A percentile compares a stretch with the other conserved stretches of the same genome.
Evolutionary conservation across 2,888 invertebrate species (phyloP).

Genomic region (Clepsis dumicolana): DNA sequence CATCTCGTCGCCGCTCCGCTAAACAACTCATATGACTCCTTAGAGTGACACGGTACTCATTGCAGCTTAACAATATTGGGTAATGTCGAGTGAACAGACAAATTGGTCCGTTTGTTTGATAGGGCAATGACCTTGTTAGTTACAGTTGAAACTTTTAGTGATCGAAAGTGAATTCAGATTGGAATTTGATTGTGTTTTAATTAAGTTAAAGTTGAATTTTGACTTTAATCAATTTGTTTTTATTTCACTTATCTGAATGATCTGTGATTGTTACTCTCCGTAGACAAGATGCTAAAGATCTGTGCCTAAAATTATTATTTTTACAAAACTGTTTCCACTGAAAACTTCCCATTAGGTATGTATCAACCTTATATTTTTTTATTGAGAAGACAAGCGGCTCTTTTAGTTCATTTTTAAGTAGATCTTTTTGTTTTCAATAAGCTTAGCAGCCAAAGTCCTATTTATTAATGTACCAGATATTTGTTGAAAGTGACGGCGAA

Average conservation of each 20-base stretch:
- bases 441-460: too few species aligned
- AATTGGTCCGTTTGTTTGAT: conserved; percentile 10
- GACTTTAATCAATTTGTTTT: not conserved
- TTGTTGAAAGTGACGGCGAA: not conserved
- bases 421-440: too few species aligned
- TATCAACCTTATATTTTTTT: too few species aligned
- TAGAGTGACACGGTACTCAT: conserved; percentile 19
- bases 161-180: conserved; percentile 34
- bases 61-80: conserved; percentile 6
- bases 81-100: conserved; percentile 6
- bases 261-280: not conserved
- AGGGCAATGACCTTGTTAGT: conserved; percentile 29
- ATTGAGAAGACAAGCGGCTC: too few species aligned
- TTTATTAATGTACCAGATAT: too few species aligned
- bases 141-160: conserved; percentile 28
- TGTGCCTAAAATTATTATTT: too few species aligned
- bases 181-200: conserved; percentile 30
- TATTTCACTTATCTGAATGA: not conserved
- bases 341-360: too few species aligned
- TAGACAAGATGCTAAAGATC: too few species aligned
- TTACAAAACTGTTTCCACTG: too few species aligned
- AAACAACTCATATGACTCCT: not conserved
- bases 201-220: not conserved
- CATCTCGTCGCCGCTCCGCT: not conserved
- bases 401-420: too few species aligned